Evolutionary conservation across 2,797 vertebrate genomes (phyloP), one percentile per base, ranked within the genome.

Genomic region (Megaceryle alcyon): DNA sequence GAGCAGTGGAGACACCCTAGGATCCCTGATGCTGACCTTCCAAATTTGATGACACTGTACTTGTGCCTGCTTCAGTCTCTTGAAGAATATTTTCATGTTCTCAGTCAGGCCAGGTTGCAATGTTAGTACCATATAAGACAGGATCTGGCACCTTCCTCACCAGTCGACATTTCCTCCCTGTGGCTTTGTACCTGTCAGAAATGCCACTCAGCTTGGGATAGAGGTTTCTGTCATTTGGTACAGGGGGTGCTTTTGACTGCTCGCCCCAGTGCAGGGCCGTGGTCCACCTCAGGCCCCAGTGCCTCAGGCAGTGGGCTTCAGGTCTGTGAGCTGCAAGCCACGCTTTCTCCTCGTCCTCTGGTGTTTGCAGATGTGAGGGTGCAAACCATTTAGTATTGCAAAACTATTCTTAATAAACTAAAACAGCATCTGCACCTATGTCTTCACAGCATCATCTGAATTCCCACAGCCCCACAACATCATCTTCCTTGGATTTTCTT

Each of bases 121-220:
- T 17, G 18, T 61, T n/a, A 79, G 41, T 14, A 63, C 39, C 29
- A 48, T 5, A 44, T 2, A 1, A 78, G 63, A 61, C 16, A 80
- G 73, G 35, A 70, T 2, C 31, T 16, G 18, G 39, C 0, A 49
- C 49, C 35, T 86, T 86, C 61, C 54, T 26, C 35, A 23, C 16
- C 44, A 26, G 35, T 48, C 31, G 78, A 35, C 14, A 10, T 22
- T 85, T 75, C 33, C 28, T 76, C 39, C 33, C 18, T 20, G 17
- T 14, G 53, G 49, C 31, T 68, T 77, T 81, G 33, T 37, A 39
- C 37, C 73, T 61, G 56, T 57, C 57, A 56, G 66, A 65, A 92
- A 43, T 2, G 2, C 29, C 2, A 5, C 63, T 56, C 51, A 75
- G 37, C 46, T 69, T 0, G 1, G 31, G 54, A 46, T 0, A 1